A percentile compares a stretch with the other conserved stretches of the same genome.
Conservation (phyloP, 35 echinoderm and acorn worm species). For the Ophiothrix spiculata region DNA sequence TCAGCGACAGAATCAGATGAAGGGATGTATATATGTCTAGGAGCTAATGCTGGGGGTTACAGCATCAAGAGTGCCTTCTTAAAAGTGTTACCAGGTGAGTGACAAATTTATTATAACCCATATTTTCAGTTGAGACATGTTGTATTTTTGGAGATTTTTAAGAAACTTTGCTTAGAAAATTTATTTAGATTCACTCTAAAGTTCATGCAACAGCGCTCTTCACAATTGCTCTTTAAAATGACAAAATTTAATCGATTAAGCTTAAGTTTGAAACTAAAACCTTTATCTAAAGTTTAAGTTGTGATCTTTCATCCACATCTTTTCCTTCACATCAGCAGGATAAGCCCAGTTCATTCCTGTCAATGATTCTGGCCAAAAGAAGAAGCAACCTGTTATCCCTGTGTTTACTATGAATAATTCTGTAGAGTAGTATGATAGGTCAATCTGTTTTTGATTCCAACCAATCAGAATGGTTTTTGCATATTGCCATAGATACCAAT, state of each 20-base stretch:
- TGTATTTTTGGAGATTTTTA: not conserved
- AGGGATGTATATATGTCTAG: slow-evolving; percentile 97
- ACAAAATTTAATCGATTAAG: too few species aligned
- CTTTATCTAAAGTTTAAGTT: not conserved
- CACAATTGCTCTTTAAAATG: too few species aligned
- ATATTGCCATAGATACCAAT: too few species aligned
- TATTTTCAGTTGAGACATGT: not conserved
- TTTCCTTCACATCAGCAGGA: not conserved
- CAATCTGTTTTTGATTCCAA: too few species aligned
- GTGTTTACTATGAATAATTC: too few species aligned
- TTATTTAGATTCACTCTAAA: not conserved
- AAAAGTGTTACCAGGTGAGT: slow-evolving; percentile 73
- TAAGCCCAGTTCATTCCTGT: not conserved
- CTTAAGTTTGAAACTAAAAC: too few species aligned
- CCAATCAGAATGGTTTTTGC: too few species aligned
- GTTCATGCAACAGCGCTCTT: not conserved
- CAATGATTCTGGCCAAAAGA: too few species aligned
- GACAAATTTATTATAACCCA: not conserved
- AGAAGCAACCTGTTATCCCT: too few species aligned
- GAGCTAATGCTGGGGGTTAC: slow-evolving; percentile 83
- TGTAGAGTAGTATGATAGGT: too few species aligned
- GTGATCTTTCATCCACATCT: not conserved
- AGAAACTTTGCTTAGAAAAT: not conserved
- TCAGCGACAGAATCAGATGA: slow-evolving; percentile 74
- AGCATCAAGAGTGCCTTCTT: slow-evolving; percentile 93